Conservation (phyloP, 2,888 invertebrate species). For the Lepeophtheirus nordmannii region DNA sequence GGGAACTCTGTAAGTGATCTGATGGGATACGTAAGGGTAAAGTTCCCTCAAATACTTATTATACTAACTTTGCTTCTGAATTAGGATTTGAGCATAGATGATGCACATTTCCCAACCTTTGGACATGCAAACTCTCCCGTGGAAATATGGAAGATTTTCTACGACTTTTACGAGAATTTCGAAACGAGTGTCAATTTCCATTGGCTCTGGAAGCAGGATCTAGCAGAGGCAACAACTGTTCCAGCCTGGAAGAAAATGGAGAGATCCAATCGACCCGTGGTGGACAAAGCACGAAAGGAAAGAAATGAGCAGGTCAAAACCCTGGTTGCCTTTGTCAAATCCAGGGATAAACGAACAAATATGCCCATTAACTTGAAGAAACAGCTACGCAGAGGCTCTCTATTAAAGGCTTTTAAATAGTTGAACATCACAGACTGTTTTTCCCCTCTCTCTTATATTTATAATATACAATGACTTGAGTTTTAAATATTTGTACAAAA, state of each 20-base stretch:
- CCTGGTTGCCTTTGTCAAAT: neutral
- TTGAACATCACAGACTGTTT: neutral
- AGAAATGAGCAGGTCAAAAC: neutral
- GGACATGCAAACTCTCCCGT: neutral
- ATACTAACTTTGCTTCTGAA: too few relatives aligned
- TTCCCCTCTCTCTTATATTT: too few relatives aligned
- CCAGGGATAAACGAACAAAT: neutral
- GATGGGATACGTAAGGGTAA: too few relatives aligned
- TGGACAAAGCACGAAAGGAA: neutral
- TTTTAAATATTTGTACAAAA: too few relatives aligned
- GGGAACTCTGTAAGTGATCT: neutral
- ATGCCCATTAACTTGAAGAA: neutral
- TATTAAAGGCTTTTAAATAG: neutral
- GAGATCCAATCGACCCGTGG: slow-evolving; percentile 1
- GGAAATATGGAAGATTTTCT: neutral
- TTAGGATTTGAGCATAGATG: neutral
- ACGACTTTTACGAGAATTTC: neutral
- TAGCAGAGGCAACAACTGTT: neutral
- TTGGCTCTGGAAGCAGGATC: neutral
- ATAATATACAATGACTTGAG: too few relatives aligned
- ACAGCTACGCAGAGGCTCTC: neutral
- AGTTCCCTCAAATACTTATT: too few relatives aligned
- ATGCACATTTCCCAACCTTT: neutral
- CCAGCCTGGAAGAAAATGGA: neutral
- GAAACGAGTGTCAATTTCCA: neutral